These are phyloP conservation scores for Ennomos erosarius DNA, from an alignment of 2,888 invertebrate species.

Conservation along the genomic window DNA sequence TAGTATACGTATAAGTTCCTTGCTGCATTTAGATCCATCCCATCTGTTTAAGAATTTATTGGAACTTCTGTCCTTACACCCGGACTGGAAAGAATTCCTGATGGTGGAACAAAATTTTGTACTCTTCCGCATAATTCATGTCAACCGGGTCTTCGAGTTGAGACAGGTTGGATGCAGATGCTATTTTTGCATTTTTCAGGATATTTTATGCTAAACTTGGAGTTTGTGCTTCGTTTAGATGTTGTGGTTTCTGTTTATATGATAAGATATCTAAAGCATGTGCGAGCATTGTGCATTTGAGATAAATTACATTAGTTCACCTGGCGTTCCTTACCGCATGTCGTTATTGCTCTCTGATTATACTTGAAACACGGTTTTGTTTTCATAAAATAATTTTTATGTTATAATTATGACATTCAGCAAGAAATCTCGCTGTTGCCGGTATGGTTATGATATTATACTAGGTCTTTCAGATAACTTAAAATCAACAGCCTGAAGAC, in stretches of 20 bases:
- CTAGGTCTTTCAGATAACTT: too few species aligned
- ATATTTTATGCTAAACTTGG: slow-evolving; percentile 3
- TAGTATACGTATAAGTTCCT: too few species aligned
- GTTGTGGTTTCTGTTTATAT: not conserved
- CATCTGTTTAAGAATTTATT: slow-evolving; percentile 31
- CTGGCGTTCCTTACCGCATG: too few species aligned
- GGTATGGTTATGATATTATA: too few species aligned
- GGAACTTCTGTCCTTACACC: slow-evolving; percentile 13
- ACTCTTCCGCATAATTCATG: slow-evolving; percentile 32
- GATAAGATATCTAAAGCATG: not conserved
- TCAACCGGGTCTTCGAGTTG: slow-evolving; percentile 17
- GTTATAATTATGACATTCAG: too few species aligned
- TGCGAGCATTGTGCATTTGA: too few species aligned
- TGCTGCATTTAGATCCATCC: slow-evolving; percentile 20
- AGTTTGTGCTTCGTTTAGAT: not conserved
- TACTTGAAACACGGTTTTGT: too few species aligned
- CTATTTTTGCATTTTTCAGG: slow-evolving; percentile 7
- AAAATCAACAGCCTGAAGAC: too few species aligned
- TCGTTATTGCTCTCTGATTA: too few species aligned
- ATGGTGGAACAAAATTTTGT: slow-evolving; percentile 25
- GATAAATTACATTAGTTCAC: too few species aligned
- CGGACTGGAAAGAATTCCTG: slow-evolving; percentile 18
- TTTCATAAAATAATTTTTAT: too few species aligned
- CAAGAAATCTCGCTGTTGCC: too few species aligned
- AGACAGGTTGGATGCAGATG: slow-evolving; percentile 11